phyloP scores from a whole-genome alignment of 1,140 invertebrate species.

The Halyomorpha halys region DNA sequence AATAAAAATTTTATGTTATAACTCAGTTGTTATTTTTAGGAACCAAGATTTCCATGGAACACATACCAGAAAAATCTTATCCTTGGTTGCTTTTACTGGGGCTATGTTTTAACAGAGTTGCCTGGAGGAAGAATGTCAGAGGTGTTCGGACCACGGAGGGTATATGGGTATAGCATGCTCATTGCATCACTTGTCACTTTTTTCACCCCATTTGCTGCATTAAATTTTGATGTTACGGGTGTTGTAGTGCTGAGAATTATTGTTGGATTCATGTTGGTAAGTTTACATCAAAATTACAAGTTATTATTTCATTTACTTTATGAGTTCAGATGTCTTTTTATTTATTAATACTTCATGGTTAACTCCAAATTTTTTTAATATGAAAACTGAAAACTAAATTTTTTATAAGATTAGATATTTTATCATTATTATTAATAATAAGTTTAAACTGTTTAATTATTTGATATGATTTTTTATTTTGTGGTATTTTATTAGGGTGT shows the following conservation, averaged over 20 bases:
- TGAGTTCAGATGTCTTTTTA: too few relatives aligned
- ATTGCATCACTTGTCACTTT: slow-evolving; percentile 70
- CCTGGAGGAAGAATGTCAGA: slow-evolving; percentile 78
- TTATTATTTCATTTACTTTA: too few relatives aligned
- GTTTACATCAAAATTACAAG: slow-evolving; percentile 23
- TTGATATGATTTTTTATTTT: not conserved
- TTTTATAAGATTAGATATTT: too few relatives aligned
- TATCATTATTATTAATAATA: too few relatives aligned
- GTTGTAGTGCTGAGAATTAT: slow-evolving; percentile 52
- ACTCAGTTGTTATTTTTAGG: not conserved
- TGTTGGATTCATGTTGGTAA: slow-evolving; percentile 58
- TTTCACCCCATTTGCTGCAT: slow-evolving; percentile 63
- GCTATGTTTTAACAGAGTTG: slow-evolving; percentile 77
- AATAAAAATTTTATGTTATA: too few relatives aligned
- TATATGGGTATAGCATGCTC: slow-evolving; percentile 77
- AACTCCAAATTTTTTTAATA: too few relatives aligned
- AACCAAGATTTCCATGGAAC: slow-evolving; percentile 50
- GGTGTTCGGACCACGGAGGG: slow-evolving; percentile 63
- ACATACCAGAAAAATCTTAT: slow-evolving; percentile 64
- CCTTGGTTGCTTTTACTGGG: slow-evolving; percentile 80
- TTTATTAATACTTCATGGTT: too few relatives aligned
- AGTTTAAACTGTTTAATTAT: not conserved
- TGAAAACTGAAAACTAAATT: too few relatives aligned
- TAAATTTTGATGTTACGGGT: slow-evolving; percentile 44
- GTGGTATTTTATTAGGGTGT: slow-evolving; percentile 56